Base-by-base conservation (phyloP, 2,797 vertebrate genomes). In the Pachyuromys duprasi region DNA sequence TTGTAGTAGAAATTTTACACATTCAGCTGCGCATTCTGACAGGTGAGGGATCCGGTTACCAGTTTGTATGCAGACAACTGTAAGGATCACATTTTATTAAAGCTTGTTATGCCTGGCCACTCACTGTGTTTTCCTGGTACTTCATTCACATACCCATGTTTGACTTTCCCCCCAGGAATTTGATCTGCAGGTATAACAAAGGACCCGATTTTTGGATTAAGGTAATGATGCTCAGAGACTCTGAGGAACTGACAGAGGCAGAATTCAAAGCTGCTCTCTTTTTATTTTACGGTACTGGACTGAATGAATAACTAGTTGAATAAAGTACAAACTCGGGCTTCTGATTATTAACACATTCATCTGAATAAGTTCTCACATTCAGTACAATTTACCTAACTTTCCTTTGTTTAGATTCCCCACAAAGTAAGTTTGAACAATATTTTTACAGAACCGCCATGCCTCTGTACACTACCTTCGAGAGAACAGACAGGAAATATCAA, bases 401-500 rank as follows among this genome's bases (percentile, higher is more conserved):
- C 62, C 33, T 31, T 39, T 86, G n/a, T 90, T 86, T 93, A 24
- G 36, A 76, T 63, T 91, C 74, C 63, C 17, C 49, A 67, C 80
- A 42, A 93, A 88, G 79, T 67, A 89, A 9, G 74, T 65, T 60
- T 69, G 31, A 93, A 72, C 33, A 75, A 5, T 93, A 86, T 86
- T 97, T 97, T 90, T 65, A 69, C 15, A 39, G 86, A 53, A 26
- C 26, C 74, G 45, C n/a, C 28, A 42, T 55, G 15, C 42, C 60
- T 90, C 94, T 82, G 67, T 72, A 94, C 95, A 92, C 49, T 31
- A 62, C 96, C n/a, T 96, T 95, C 13, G 26, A 36, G 22, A 97
- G 81, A 95, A n/a, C 83, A 57, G 90, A 96, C 63, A 92, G 63
- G 22, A 90, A 93, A 86, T 55, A 91, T 94, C 95, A 93, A 96